Evolutionary conservation across 2,113 vertebrate species (phyloP).

Genomic region (Felis catus): DNA sequence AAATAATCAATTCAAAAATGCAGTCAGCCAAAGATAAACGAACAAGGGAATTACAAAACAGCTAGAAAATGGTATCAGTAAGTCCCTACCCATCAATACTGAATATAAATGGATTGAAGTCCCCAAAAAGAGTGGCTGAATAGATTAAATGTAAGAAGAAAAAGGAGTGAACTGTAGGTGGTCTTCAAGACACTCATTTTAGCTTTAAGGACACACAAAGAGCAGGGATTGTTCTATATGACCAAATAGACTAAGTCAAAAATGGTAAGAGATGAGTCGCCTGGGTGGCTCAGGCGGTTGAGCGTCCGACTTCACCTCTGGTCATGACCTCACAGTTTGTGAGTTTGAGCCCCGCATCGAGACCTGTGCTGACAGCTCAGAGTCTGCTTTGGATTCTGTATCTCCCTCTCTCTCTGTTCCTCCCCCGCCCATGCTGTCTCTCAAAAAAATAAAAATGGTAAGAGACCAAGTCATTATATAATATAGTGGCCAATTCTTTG

Average conservation of each 20-base stretch:
- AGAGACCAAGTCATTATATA: not conserved
- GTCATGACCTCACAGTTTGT: too few species aligned
- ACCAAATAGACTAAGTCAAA: not conserved
- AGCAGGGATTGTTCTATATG: not conserved
- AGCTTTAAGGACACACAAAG: not conserved
- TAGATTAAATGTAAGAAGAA: not conserved
- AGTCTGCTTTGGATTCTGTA: too few species aligned
- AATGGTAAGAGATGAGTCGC: not conserved
- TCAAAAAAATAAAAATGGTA: not conserved
- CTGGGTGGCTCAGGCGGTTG: too few species aligned
- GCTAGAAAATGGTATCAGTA: not conserved
- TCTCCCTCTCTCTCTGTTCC: too few species aligned
- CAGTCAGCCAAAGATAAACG: not conserved
- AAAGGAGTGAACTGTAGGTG: not conserved
- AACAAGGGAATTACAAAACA: not conserved
- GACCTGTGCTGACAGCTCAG: too few species aligned
- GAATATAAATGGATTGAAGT: not conserved
- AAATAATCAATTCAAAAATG: not conserved
- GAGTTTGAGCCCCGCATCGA: too few species aligned
- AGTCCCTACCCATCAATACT: not conserved
- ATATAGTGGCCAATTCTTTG: not conserved
- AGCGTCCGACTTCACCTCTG: too few species aligned
- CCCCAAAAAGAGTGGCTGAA: not conserved
- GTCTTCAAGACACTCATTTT: not conserved
- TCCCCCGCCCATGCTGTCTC: too few species aligned